These are phyloP conservation scores for Cochlearius cochlearius DNA, from an alignment of 2,113 vertebrate species.

Conservation along the genomic window DNA sequence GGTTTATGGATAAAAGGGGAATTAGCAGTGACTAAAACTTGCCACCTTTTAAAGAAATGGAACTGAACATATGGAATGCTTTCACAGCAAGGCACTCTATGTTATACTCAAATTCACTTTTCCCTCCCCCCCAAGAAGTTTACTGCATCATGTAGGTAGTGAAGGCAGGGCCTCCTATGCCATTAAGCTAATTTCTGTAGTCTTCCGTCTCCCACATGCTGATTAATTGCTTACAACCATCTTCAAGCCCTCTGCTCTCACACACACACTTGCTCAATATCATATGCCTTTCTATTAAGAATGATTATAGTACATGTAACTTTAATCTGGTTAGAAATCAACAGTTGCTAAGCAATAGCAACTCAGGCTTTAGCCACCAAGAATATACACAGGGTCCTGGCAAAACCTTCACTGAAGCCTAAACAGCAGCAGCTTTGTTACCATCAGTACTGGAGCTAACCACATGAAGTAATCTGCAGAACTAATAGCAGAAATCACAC, in stretches of 20 bases:
- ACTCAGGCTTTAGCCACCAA: neutral
- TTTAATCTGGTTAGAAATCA: neutral
- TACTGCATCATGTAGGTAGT: neutral
- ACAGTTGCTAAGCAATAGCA: conserved; percentile 13
- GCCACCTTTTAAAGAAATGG: neutral
- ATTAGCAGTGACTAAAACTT: neutral
- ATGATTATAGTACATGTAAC: neutral
- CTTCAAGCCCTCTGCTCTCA: neutral
- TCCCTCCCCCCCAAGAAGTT: neutral
- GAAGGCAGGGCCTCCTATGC: neutral
- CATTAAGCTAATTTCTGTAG: neutral
- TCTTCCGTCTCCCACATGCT: neutral
- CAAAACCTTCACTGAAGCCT: neutral
- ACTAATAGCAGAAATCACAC: neutral
- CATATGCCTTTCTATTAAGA: neutral
- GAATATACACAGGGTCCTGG: neutral
- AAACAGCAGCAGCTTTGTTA: neutral
- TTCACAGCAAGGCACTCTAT: neutral
- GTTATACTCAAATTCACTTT: neutral
- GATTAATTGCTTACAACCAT: neutral
- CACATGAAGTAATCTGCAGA: neutral
- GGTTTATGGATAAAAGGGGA: neutral
- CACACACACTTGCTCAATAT: neutral
- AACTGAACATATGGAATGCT: neutral
- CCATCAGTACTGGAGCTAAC: neutral